These are phyloP conservation scores for Leuctra nigra DNA, from an alignment of 2,888 invertebrate genomes.

Conservation along the genomic window DNA sequence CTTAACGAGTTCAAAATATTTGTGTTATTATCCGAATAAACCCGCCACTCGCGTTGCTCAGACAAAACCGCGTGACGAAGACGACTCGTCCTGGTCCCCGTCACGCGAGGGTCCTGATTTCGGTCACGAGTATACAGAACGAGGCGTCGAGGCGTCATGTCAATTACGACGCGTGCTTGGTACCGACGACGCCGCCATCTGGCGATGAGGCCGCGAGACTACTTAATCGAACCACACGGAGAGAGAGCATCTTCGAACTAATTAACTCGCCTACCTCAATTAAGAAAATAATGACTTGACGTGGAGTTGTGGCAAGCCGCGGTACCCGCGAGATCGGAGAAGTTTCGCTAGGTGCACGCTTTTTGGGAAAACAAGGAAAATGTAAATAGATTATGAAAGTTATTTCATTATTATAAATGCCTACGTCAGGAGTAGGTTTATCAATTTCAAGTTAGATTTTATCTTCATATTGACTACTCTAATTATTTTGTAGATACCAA, in stretches of 20 bases:
- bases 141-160: slow-evolving; percentile 6
- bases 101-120: neutral
- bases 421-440: neutral
- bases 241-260: slow-evolving; percentile 13
- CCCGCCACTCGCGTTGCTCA: too few species aligned
- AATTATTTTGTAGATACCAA: too few species aligned
- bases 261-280: slow-evolving; percentile 16
- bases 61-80: too few species aligned
- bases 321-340: neutral
- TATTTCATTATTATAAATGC: neutral
- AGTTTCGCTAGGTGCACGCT: neutral
- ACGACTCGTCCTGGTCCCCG: neutral
- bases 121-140: neutral
- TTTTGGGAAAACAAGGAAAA: neutral
- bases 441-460: too few species aligned
- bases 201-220: neutral
- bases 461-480: too few species aligned
- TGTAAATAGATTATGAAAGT: neutral
- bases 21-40: too few species aligned
- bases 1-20: too few species aligned
- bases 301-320: neutral
- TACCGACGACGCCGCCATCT: neutral
- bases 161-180: slow-evolving; percentile 1
- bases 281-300: slow-evolving; percentile 16
- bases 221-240: too few species aligned